These are phyloP conservation scores for Macrophya annulata DNA, from an alignment of 2,888 invertebrate genomes.

Conservation along the genomic window DNA sequence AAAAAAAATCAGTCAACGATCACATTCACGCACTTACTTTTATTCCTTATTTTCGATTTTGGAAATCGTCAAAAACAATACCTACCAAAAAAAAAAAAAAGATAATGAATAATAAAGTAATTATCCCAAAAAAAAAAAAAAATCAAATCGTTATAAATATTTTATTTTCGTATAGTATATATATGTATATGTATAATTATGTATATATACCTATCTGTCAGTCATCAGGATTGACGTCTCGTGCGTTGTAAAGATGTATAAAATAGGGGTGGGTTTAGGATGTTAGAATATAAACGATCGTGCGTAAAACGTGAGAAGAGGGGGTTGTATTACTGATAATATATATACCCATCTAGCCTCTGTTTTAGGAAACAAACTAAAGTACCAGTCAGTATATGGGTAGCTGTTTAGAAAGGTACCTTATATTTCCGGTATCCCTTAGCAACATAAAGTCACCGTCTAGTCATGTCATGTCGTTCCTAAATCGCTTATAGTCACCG, in stretches of 20 bases:
- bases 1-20: background rate
- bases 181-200: background rate
- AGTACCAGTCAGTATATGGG: background rate
- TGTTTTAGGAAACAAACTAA: slow-evolving; percentile 22
- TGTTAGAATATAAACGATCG: slow-evolving; percentile 1
- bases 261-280: background rate
- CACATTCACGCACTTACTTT: background rate
- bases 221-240: slow-evolving; percentile 5
- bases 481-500: background rate
- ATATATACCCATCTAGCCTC: background rate
- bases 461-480: background rate
- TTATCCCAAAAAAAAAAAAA: background rate
- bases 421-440: slow-evolving; percentile 4
- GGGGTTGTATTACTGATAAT: background rate
- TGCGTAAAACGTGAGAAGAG: slow-evolving; percentile 12
- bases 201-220: background rate
- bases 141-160: background rate
- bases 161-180: background rate
- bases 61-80: background rate
- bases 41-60: background rate
- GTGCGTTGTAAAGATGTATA: background rate
- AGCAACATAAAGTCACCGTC: background rate
- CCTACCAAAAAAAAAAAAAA: no score
- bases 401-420: no score
- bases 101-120: no score